Conservation (phyloP, 2,113 vertebrate species). For the Smithornis capensis region DNA sequence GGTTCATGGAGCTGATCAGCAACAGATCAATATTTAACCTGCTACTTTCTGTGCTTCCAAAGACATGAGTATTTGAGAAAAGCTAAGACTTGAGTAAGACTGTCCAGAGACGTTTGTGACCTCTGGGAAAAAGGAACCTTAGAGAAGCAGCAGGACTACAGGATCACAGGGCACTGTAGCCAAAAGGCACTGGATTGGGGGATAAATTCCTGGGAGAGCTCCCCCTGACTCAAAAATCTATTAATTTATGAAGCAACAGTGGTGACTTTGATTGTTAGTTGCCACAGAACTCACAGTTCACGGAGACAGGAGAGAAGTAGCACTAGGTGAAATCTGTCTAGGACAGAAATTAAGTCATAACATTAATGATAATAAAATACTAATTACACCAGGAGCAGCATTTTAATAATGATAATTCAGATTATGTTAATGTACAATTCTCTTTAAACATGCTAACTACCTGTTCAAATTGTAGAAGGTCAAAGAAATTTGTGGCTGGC, state of each 20-base stretch:
- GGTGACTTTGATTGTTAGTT: background rate
- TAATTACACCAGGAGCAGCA: slow-evolving; percentile 40
- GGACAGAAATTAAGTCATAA: slow-evolving; percentile 16
- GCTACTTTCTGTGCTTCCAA: background rate
- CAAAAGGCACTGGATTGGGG: background rate
- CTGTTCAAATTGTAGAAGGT: slow-evolving; percentile 23
- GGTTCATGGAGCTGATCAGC: rapidly evolving
- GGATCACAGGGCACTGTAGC: background rate
- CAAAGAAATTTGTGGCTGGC: background rate
- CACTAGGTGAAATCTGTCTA: background rate
- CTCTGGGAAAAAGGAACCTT: rapidly evolving
- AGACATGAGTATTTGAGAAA: too few species aligned
- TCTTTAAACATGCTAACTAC: slow-evolving; percentile 44
- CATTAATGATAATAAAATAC: slow-evolving; percentile 47
- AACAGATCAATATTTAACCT: background rate
- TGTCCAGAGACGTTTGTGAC: background rate
- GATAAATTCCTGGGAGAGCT: background rate
- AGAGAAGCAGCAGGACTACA: background rate
- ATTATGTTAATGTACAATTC: slow-evolving; percentile 53
- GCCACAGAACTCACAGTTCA: background rate
- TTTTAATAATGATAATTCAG: slow-evolving; percentile 65
- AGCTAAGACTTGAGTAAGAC: background rate
- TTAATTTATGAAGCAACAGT: background rate
- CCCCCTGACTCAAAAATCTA: background rate
- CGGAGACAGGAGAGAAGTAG: background rate